Percentiles rank a stretch among this genome's conserved stretches.
Evolutionary conservation across 2,797 vertebrate species (phyloP).

Genomic region (Miopithecus talapoin): DNA sequence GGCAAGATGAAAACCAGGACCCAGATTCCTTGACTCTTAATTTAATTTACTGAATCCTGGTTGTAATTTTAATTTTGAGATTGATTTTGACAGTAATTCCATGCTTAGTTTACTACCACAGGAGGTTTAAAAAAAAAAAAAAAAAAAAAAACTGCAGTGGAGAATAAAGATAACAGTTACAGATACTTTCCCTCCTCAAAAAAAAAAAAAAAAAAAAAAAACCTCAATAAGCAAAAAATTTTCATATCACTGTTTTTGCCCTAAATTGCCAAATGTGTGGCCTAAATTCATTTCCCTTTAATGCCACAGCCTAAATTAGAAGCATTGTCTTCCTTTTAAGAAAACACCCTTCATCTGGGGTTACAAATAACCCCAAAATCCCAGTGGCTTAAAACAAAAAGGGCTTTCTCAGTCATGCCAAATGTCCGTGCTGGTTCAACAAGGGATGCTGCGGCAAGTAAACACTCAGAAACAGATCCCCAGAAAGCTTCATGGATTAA

Average conservation of each 20-base stretch:
- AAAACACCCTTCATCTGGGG: not conserved
- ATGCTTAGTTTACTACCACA: not conserved
- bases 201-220: not conserved
- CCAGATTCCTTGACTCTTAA: not conserved
- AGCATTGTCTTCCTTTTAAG: constrained; percentile 33
- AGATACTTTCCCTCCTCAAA: not conserved
- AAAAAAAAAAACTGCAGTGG: not conserved
- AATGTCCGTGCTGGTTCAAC: not conserved
- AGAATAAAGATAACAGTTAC: not conserved
- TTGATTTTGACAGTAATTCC: not conserved
- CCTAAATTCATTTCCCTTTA: constrained; percentile 1
- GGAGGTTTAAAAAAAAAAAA: not conserved
- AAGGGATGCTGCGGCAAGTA: not conserved
- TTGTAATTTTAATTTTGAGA: not conserved
- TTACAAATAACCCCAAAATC: not conserved
- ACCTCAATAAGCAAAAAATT: not conserved
- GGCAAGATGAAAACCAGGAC: not conserved
- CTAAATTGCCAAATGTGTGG: not conserved
- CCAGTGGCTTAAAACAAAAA: not conserved
- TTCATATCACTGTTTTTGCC: not conserved
- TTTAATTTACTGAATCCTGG: not conserved
- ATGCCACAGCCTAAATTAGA: not conserved
- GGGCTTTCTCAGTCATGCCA: not conserved
- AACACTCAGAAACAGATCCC: not conserved
- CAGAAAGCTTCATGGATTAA: not conserved